These are phyloP conservation scores for Aphis gossypii DNA, from an alignment of 1,140 invertebrate species.

Conservation along the genomic window DNA sequence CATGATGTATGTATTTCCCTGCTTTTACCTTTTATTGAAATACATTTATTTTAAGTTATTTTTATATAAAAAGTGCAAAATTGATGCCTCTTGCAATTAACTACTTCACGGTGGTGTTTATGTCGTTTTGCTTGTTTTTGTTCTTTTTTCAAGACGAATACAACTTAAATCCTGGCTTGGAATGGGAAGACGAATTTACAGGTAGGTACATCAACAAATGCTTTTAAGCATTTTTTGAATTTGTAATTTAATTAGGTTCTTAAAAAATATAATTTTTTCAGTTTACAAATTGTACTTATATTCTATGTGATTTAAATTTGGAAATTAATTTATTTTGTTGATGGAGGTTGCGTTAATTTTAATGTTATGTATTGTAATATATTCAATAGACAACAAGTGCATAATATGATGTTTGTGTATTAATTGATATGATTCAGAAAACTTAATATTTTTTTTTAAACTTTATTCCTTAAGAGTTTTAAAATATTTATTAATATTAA, in stretches of 20 bases:
- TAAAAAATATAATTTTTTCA: constrained; percentile 33
- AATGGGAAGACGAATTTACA: constrained; percentile 99
- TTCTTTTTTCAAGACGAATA: constrained; percentile 93
- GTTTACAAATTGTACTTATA: not conserved
- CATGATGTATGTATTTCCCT: constrained; percentile 4
- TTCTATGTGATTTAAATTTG: constrained; percentile 19
- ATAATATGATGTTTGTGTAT: not conserved
- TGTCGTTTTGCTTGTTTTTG: constrained; percentile 66
- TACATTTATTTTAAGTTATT: constrained; percentile 32
- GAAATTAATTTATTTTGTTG: not conserved
- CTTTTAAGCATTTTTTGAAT: constrained; percentile 39
- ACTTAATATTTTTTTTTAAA: not conserved
- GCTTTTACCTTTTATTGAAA: constrained; percentile 16
- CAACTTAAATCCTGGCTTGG: constrained; percentile 99
- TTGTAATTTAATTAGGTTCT: constrained; percentile 42
- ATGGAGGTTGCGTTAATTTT: constrained; percentile 63
- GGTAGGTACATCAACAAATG: constrained; percentile 73
- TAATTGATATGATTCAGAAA: constrained; percentile 35
- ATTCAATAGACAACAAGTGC: not conserved
- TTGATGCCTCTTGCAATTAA: constrained; percentile 57
- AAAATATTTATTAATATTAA: not conserved
- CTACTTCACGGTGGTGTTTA: constrained; percentile 62
- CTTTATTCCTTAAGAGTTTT: not conserved
- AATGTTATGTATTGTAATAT: constrained; percentile 35
- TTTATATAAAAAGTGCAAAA: constrained; percentile 43